Evolutionary conservation across 2,797 vertebrate genomes (phyloP).

Genomic region (Oreochromis mossambicus): DNA sequence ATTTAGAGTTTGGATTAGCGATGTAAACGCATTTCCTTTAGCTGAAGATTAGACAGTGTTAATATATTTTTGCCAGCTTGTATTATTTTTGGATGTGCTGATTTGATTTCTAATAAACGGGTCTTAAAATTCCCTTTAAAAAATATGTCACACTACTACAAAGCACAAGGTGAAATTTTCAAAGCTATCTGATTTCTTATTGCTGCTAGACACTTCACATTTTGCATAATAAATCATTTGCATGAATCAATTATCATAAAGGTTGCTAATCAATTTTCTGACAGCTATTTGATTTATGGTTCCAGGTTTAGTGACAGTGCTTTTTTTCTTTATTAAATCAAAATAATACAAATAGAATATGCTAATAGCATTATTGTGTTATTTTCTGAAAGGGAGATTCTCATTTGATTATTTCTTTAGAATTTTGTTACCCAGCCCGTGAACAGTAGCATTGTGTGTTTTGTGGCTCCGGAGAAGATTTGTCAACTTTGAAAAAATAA

Average conservation of each 20-base stretch:
- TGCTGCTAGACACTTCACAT: background rate
- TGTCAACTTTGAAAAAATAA: background rate
- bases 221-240: background rate
- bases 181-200: background rate
- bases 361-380: background rate
- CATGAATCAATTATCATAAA: background rate
- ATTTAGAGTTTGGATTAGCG: background rate
- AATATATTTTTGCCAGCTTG: background rate
- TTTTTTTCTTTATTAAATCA: background rate
- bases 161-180: background rate
- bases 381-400: background rate
- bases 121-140: background rate
- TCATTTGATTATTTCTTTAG: background rate
- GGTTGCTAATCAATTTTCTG: background rate
- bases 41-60: background rate
- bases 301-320: background rate
- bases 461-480: background rate
- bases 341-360: background rate
- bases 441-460: background rate
- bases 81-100: background rate
- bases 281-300: background rate
- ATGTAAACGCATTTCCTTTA: background rate
- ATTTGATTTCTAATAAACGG: background rate
- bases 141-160: accelerated
- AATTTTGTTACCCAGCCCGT: background rate